Evolutionary conservation across 2,888 invertebrate genomes (phyloP), one percentile per base, ranked within the genome.

Genomic region (Cremastinae sp.): DNA sequence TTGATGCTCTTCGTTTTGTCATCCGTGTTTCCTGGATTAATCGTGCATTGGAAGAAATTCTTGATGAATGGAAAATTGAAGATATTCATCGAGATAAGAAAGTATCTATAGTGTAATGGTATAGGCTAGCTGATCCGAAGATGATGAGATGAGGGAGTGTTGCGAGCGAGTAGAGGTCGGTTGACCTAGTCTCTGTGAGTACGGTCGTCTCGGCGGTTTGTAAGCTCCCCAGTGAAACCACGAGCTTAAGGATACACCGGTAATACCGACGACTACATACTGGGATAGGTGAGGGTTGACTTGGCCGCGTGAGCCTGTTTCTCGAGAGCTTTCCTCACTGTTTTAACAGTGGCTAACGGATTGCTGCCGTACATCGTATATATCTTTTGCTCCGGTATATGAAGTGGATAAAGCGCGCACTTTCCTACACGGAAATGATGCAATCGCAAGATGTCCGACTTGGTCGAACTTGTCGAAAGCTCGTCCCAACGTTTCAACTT

Each of bases 391-490:
- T 49, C n/a, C 70, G 66, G 66, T 66, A 41, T 41, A n/a, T 22
- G 28, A 38, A 36, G 28, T 66, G 43, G 41, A 34, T 28, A 66
- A 75, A 61, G 61, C 59, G 70, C 22, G 54, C 20, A 47, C 62
- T 61, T 22, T 34, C 28, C 49, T 22, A 18, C 58, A 16, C 34
- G 18, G 20, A 41, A 43, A 10, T 22, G 64, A 56, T 41, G 34
- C 56, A 41, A 38, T 41, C 16, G 22, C 22, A 38, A 59, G 43
- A 51, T 12, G 1, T 20, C 45, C 9, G 51, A 58, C 20, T 65
- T 38, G 49, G 36, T 53, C 12, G 54, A 16, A 54, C 71, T 75
- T 75, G 66, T 71, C 66, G n/a, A n/a, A n/a, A n/a, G n/a, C 75
- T 71, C 54, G 34, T 75, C 66, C 38, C 56, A 66, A 34, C 54